Base-by-base conservation (phyloP, 2,113 vertebrate species). In the Lophotis ruficrista region DNA sequence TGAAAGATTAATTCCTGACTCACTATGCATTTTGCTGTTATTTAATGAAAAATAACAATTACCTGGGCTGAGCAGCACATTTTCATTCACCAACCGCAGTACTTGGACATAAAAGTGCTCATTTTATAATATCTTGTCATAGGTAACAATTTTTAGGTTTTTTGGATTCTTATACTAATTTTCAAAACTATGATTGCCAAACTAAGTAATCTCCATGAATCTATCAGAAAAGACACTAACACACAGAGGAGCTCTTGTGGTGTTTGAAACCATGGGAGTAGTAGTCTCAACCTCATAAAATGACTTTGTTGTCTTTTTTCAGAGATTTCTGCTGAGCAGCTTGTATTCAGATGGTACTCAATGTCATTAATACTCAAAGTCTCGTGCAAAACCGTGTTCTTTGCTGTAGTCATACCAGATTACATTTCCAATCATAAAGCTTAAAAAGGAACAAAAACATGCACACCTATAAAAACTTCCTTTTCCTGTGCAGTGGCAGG, bases 21-120 rank as follows among this genome's bases (percentile, higher is more conserved):
- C 69, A 75, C 75, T 95, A 87, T 92, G 93, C 71, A 93, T 95
- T 94, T 62, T 83, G 48, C 73, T 93, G 75, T 90, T 94, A 77
- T 86, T 97, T 95, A 93, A 92, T 87, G 69, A 83, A 89, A 77
- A 87, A 78, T 58, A 89, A 70, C 61, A 88, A 71, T 50, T 58
- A 31, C 58, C 75, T 62, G 23, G 58, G 62, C 66, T 96, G 88
- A 61, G 61, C 28, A 79, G 80, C 53, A 82, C 70, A 68, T 80
- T 69, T 60, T 38, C 68, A 45, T 69, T 95, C 62, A 88, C 83
- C 78, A 94, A 3, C 19, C 41, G 5, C 48, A 85, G 33, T 87
- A 77, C 54, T 58, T 58, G 61, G 72, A 84, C 27, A 83, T 38
- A 1, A 50, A 85, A 91, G 57, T 54, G 33, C 22, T 95, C 14